Base-by-base conservation (phyloP, 2,888 invertebrate species). In the Koerneria pararmatus region DNA sequence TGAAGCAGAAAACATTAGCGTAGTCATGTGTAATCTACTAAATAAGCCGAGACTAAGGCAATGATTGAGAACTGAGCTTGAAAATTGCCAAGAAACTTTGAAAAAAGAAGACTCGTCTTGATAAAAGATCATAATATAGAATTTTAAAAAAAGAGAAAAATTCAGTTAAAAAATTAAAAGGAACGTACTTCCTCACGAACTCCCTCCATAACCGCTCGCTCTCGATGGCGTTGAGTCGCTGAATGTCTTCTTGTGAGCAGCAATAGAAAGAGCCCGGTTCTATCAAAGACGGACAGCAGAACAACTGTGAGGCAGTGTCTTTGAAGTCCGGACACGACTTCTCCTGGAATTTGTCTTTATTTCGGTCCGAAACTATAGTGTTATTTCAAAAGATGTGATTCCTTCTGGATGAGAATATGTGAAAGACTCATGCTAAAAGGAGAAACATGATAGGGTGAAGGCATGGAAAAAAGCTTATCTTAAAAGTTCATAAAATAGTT, bases 281-380 rank as follows among this genome's bases (percentile, higher is more conserved):
- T 46, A 72, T 70, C 37, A 62, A 34, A 6, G 72, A 72, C 24
- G 70, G 73, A 35, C 72, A 72, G 60, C 72, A 72, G 11, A 15
- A 49, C 8, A 37, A 34, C 34, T 73, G 63, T 19, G 46, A 49
- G 27, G 53, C 56, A 27, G 64, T 57, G 49, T 70, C 73, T 24
- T 72, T 72, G 68, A 72, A 72, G 37, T 67, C 73, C 29, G 72
- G 72, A 61, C 72, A 72, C 27, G 41, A 63, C 48, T 70, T 70
- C 27, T 34, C 59, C 51, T 66, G 31, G 29, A 48, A 59, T 29
- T 1, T n/a, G 22, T 4, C 53, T 34, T 57, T 31, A 34, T 24
- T 0, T 1, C 0, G 24, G n/a, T 19, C 3, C 41, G 22, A 27
- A 29, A 3, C 2, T 1, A 8, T 19, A 0, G 24, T 58, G n/a